phyloP scores from a whole-genome alignment of 2,888 invertebrate species.

The Hydrotaea cyrtoneurina region DNA sequence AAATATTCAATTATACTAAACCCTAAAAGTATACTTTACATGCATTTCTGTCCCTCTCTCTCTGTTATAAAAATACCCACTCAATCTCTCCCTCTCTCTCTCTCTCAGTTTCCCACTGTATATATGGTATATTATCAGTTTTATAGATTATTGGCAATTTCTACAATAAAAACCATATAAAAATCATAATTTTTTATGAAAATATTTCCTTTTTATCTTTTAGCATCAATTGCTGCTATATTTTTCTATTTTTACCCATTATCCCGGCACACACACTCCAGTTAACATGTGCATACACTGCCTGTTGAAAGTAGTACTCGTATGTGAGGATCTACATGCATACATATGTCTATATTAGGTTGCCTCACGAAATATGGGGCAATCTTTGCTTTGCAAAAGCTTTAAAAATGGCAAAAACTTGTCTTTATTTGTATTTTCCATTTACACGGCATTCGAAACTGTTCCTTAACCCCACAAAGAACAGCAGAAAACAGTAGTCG shows the following conservation, averaged over 20 bases:
- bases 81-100: background rate
- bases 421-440: too few species aligned
- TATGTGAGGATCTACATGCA: background rate
- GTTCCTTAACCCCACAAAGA: too few species aligned
- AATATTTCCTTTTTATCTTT: conserved; percentile 23
- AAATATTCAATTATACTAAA: conserved; percentile 17
- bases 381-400: too few species aligned
- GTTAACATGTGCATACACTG: too few species aligned
- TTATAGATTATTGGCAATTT: conserved; percentile 41
- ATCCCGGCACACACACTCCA: background rate
- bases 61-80: background rate
- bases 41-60: too few species aligned
- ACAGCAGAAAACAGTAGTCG: too few species aligned
- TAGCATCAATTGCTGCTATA: conserved; percentile 9
- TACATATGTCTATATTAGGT: background rate
- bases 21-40: conserved; percentile 32
- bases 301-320: too few species aligned
- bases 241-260: background rate
- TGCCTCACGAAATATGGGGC: too few species aligned
- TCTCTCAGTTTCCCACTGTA: background rate
- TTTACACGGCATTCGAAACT: too few species aligned
- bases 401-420: too few species aligned
- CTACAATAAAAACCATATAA: conserved; percentile 27
- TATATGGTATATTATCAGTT: conserved; percentile 24
- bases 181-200: conserved; percentile 39